These are phyloP conservation scores for Dendrocincla fuliginosa DNA, from an alignment of 2,797 vertebrate species.

Conservation along the genomic window DNA sequence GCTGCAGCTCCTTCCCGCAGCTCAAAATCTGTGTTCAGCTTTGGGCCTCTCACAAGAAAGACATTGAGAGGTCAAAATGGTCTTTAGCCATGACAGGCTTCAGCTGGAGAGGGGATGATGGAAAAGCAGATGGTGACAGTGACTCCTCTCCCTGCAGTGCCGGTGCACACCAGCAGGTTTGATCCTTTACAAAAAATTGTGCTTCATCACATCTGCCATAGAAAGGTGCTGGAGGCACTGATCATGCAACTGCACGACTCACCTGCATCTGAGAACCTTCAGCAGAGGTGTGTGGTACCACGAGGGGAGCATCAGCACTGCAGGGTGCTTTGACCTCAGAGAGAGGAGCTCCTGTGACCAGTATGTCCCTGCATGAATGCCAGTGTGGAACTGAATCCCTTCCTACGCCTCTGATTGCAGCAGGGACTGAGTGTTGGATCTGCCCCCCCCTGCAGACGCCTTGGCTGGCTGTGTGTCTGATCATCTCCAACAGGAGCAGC, in stretches of 20 bases:
- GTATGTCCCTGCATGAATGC: not conserved
- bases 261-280: not conserved
- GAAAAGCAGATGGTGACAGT: not conserved
- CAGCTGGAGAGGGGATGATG: not conserved
- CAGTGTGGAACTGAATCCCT: not conserved
- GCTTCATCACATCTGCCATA: fast-evolving
- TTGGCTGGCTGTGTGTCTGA: fast-evolving
- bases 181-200: not conserved
- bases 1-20: not conserved
- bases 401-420: not conserved
- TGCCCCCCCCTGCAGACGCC: not conserved
- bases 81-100: not conserved
- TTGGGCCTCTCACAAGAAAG: not conserved
- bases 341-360: not conserved
- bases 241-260: fast-evolving
- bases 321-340: fast-evolving
- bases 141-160: not conserved
- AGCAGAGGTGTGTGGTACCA: not conserved
- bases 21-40: not conserved
- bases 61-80: not conserved
- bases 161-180: not conserved
- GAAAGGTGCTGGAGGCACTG: not conserved
- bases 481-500: fast-evolving
- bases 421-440: not conserved
- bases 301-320: fast-evolving